Base-by-base conservation (phyloP, 2,888 invertebrate species). In the Synanthedon andrenaeformis region DNA sequence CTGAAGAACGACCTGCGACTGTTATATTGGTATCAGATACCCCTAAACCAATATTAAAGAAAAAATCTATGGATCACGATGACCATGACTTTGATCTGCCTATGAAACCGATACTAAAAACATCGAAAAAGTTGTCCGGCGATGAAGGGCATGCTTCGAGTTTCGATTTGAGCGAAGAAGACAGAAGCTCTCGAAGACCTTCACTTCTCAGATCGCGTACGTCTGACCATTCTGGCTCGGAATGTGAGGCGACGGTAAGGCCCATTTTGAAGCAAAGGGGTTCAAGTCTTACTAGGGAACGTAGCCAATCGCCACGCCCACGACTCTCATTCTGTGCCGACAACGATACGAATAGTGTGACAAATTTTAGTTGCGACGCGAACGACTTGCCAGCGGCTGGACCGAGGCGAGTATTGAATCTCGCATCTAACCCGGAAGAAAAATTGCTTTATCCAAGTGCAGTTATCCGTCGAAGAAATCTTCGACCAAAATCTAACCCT, bases 21-120 rank as follows among this genome's bases (percentile, higher is more conserved):
- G 90, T 90, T 62, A 75, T 83, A 55, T 62, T 76, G 28, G 62
- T 70, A 51, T 74, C 76, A 6, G 89, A 88, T 54, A 88, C 88
- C 42, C 92, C 92, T 0, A 92, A 89, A 75, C 96, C 96, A 3
- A 96, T 96, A 67, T 76, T 96, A 45, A 96, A 96, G 80, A 96
- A 96, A 83, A 96, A 96, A 74, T 92, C 92, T 0, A 92, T 92
- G 58, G 93, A 93, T 67, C 91, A 92, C 51, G 92, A 92, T 59
- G 93, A 94, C 63, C 89, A 90, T 65, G 92, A 91, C 51, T 94
- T 92, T 62, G 92, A 93, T 52, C 89, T 90, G 62, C 92, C 92
- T 0, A 92, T 90, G 66, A 91, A 90, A 68, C 94, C 95, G 41
- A 96, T 96, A 63, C 80, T 96, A 49, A 96, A 95, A 74, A 89